phyloP scores from a whole-genome alignment of 1,140 invertebrate genomes.

The Saccostrea glomerata region DNA sequence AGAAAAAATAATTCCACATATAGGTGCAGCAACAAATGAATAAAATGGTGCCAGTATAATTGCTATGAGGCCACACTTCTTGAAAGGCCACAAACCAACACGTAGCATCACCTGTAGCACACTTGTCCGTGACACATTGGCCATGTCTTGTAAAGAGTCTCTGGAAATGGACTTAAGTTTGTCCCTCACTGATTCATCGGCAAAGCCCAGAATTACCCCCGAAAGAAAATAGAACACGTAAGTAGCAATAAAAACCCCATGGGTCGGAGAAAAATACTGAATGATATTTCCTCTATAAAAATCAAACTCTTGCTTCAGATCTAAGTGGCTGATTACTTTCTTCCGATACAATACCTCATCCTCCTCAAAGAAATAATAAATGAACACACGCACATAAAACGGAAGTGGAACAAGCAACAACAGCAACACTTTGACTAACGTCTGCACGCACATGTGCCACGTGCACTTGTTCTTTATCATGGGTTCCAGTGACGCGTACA shows the following conservation, averaged over 20 bases:
- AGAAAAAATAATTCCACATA: slow-evolving; percentile 65
- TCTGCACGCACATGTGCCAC: slow-evolving; percentile 70
- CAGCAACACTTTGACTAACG: slow-evolving; percentile 65
- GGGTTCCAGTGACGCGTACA: slow-evolving; percentile 69
- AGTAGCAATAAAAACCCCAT: slow-evolving; percentile 72
- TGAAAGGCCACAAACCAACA: slow-evolving; percentile 69
- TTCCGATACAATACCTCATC: slow-evolving; percentile 65
- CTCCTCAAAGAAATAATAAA: slow-evolving; percentile 75
- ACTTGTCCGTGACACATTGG: slow-evolving; percentile 69
- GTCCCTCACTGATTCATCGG: slow-evolving; percentile 64
- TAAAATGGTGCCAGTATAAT: slow-evolving; percentile 71
- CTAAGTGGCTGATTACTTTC: slow-evolving; percentile 52
- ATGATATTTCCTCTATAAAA: slow-evolving; percentile 73
- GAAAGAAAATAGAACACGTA: slow-evolving; percentile 73
- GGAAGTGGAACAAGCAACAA: slow-evolving; percentile 72
- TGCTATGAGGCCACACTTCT: slow-evolving; percentile 70
- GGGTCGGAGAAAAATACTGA: slow-evolving; percentile 74
- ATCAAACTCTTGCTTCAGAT: slow-evolving; percentile 64
- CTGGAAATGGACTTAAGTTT: slow-evolving; percentile 70
- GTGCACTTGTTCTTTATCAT: slow-evolving; percentile 68
- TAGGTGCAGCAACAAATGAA: slow-evolving; percentile 63
- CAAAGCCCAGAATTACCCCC: slow-evolving; percentile 69
- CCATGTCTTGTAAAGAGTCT: slow-evolving; percentile 72
- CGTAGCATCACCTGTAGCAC: slow-evolving; percentile 70
- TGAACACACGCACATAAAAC: slow-evolving; percentile 71